Conservation (phyloP, 2,888 invertebrate genomes). For the Xestia c-nigrum region DNA sequence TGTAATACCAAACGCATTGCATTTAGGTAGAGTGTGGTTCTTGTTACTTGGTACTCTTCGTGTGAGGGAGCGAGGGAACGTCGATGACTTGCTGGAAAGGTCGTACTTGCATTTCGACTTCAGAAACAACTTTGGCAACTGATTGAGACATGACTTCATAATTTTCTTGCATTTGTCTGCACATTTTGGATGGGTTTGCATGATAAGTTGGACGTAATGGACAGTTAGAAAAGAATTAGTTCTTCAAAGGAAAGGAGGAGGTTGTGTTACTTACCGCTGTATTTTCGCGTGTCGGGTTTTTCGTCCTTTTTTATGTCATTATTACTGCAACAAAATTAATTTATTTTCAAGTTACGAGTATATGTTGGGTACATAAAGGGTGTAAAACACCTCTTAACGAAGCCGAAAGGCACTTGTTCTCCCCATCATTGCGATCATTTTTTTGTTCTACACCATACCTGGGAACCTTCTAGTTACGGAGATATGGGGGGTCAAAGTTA, state of each 20-base stretch:
- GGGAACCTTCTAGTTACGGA: too few relatives aligned
- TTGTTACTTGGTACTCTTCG: conserved; percentile 82
- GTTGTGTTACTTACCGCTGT: conserved; percentile 78
- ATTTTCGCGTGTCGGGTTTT: conserved; percentile 82
- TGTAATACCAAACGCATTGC: conserved; percentile 80
- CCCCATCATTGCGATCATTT: too few relatives aligned
- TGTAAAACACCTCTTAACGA: too few relatives aligned
- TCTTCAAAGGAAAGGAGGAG: not conserved
- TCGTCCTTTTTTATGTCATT: conserved; percentile 80
- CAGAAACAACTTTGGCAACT: conserved; percentile 85
- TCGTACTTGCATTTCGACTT: conserved; percentile 85
- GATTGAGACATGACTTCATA: conserved; percentile 85
- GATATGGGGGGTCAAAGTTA: too few relatives aligned
- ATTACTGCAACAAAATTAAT: conserved; percentile 75
- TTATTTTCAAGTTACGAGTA: not conserved
- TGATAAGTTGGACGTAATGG: conserved; percentile 48
- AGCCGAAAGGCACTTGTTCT: too few relatives aligned
- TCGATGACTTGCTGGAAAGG: conserved; percentile 81
- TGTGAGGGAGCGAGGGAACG: conserved; percentile 83
- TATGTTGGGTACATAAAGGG: too few relatives aligned
- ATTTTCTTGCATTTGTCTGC: conserved; percentile 88
- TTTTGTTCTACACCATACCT: too few relatives aligned
- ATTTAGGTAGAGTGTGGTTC: conserved; percentile 88
- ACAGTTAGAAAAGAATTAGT: conserved; percentile 43
- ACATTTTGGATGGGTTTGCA: conserved; percentile 61